Evolutionary conservation across 1,140 invertebrate genomes (phyloP), one percentile per base, ranked within the genome.

Genomic region (Zaprionus taronus): DNA sequence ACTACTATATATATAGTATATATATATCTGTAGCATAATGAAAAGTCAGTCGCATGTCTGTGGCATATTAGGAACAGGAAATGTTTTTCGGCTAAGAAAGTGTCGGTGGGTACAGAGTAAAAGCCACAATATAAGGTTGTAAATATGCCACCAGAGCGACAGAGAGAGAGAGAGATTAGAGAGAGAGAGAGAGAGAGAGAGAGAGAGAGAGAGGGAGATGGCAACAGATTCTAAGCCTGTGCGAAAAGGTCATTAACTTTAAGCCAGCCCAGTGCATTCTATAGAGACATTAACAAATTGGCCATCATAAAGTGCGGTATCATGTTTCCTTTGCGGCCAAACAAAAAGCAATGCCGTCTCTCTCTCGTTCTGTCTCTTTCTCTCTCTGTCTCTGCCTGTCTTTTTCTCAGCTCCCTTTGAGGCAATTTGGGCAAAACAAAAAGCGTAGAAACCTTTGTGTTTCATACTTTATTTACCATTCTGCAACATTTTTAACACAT

Each of bases 271-370:
- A 36, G 57, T 85, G 77, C 84, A 84, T 79, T 78, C 61, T 63
- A 64, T 77, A 72, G 66, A 78, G 70, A 63, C 51, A 70, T 44
- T 72, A 79, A 71, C 62, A 67, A 65, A 71, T 79, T 78, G 77
- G 71, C 77, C 75, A 83, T 55, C 81, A 70, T 71, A 84, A 89
- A 81, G 62, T 81, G 84, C 85, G 69, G 65, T 89, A 69, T 87
- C 78, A 79, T 84, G 78, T 87, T 89, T 89, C 58, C 41, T 11
- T 11, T n/a, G 34, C 53, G 75, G 67, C 22, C 63, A 14, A 15
- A 55, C 63, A 69, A 79, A 60, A 61, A 56, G 6, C 44, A 17
- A 26, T n/a, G 12, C 34, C 11, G 31, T 26, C 11, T 53, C 62
- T 3, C 7, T 15, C 4, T 15, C 15, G 2, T 7, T 15, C 7